Evolutionary conservation across 2,113 vertebrate genomes (phyloP).

Genomic region (Nyctereutes procyonoides): DNA sequence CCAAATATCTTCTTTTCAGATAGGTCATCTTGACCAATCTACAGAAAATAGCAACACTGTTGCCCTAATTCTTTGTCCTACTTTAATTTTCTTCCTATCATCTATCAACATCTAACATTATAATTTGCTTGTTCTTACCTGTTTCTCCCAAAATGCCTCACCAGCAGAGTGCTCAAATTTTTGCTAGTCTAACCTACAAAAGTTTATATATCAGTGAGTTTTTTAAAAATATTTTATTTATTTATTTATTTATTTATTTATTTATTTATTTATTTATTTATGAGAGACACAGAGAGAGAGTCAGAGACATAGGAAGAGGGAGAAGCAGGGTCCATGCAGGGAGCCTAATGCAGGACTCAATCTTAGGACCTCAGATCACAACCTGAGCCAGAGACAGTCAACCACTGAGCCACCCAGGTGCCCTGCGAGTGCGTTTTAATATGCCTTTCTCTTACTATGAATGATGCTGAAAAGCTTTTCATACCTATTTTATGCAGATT

Average conservation of each 20-base stretch:
- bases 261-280: too few relatives aligned
- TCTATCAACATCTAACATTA: neutral
- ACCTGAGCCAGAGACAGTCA: too few relatives aligned
- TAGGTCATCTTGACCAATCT: neutral
- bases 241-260: too few relatives aligned
- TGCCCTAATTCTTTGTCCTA: neutral
- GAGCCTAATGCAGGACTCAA: too few relatives aligned
- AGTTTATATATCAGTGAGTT: neutral
- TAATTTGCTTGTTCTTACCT: neutral
- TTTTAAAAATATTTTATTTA: neutral
- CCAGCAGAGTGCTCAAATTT: neutral
- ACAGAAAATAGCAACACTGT: neutral
- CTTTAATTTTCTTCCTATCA: neutral
- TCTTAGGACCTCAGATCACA: too few relatives aligned
- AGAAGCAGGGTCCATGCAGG: too few relatives aligned
- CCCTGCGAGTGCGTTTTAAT: neutral
- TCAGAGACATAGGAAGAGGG: too few relatives aligned
- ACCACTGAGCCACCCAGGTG: too few relatives aligned
- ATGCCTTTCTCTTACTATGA: neutral
- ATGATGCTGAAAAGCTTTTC: neutral
- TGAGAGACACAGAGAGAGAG: too few relatives aligned
- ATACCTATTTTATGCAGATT: neutral
- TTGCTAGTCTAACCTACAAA: neutral
- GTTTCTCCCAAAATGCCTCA: neutral
- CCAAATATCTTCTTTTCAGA: neutral